Conservation (phyloP, 2,888 invertebrate genomes). For the Teleogryllus oceanicus region DNA sequence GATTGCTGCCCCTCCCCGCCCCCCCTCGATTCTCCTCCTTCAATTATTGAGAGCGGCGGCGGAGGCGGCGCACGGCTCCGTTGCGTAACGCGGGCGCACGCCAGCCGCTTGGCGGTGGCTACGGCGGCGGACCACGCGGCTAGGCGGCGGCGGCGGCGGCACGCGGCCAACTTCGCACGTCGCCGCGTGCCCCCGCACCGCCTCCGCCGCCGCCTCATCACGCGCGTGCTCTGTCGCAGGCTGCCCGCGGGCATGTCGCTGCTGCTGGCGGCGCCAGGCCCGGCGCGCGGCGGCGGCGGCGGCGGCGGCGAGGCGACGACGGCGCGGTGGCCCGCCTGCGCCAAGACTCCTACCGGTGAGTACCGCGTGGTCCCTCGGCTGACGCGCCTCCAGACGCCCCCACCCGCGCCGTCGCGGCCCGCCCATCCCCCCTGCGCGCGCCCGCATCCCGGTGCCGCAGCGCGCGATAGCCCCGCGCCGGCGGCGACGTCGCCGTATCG, state of each 20-base stretch:
- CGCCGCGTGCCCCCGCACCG: too few species aligned
- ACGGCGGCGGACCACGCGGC: too few species aligned
- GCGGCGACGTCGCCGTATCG: not conserved
- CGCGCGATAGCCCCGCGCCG: not conserved
- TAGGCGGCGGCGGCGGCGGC: too few species aligned
- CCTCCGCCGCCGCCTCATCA: not conserved
- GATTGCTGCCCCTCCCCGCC: too few species aligned
- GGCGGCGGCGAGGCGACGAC: not conserved
- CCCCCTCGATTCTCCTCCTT: too few species aligned
- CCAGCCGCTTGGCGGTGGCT: too few species aligned
- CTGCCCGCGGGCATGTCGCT: constrained; percentile 9
- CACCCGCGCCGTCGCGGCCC: not conserved
- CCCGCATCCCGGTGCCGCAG: not conserved
- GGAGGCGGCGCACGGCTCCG: too few species aligned
- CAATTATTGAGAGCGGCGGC: too few species aligned
- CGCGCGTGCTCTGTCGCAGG: not conserved
- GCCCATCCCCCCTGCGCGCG: not conserved
- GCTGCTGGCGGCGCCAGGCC: constrained; percentile 4
- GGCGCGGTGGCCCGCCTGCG: constrained; percentile 6
- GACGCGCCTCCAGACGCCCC: not conserved
- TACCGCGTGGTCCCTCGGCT: not conserved
- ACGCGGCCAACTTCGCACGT: too few species aligned
- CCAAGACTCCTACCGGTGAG: constrained; percentile 18
- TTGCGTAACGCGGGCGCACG: too few species aligned
- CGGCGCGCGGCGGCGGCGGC: constrained; percentile 7